Conservation (phyloP, 2,113 vertebrate genomes). For the Cyrtonyx montezumae region DNA sequence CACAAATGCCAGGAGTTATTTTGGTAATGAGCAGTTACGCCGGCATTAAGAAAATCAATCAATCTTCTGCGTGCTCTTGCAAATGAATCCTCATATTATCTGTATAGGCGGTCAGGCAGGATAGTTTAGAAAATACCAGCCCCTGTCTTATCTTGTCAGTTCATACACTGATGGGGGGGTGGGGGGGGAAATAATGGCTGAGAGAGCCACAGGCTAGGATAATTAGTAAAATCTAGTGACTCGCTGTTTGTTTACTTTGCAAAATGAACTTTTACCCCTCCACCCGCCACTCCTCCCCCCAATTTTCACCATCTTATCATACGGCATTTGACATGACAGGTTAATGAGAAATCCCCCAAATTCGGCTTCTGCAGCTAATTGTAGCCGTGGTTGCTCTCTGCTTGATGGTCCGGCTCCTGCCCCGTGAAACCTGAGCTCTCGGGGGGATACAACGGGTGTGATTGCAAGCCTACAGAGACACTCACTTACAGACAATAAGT, state of each 20-base stretch:
- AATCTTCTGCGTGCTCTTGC: background rate
- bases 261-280: slow-evolving; percentile 71
- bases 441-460: slow-evolving; percentile 42
- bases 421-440: slow-evolving; percentile 74
- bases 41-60: slow-evolving; percentile 23
- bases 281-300: background rate
- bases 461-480: background rate
- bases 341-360: slow-evolving; percentile 71
- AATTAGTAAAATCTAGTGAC: slow-evolving; percentile 75
- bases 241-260: slow-evolving; percentile 66
- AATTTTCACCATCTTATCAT: slow-evolving; percentile 44
- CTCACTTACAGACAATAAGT: background rate
- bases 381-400: slow-evolving; percentile 68
- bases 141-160: slow-evolving; percentile 75
- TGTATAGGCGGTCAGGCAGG: background rate
- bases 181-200: background rate
- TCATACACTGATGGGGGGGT: slow-evolving; percentile 40
- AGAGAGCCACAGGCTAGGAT: slow-evolving; percentile 51
- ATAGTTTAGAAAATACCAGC: slow-evolving; percentile 64
- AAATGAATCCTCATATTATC: slow-evolving; percentile 42
- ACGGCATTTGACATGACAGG: slow-evolving; percentile 71
- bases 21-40: background rate
- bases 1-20: background rate
- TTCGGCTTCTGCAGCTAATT: slow-evolving; percentile 78
- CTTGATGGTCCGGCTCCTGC: slow-evolving; percentile 72